Evolutionary conservation across 1,140 invertebrate species (phyloP).

Genomic region (Nautilus pompilius): DNA sequence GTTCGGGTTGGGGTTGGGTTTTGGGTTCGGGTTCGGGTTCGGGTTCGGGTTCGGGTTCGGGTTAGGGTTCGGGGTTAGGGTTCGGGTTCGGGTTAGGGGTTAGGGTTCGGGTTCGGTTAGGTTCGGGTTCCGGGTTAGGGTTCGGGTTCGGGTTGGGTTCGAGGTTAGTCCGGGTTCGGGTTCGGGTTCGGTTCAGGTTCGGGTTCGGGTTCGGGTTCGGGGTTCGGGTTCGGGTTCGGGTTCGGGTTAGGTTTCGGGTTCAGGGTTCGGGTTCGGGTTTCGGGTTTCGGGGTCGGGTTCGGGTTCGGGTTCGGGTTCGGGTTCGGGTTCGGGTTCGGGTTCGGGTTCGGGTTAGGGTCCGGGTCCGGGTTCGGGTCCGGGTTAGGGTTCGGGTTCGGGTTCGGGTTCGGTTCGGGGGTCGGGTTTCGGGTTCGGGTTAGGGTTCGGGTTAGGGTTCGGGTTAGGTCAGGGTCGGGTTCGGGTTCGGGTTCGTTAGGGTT

Average conservation of each 20-base stretch:
- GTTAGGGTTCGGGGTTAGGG: constrained; percentile 17
- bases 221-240: constrained; percentile 23
- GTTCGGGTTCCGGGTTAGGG: constrained; percentile 16
- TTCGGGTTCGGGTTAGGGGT: constrained; percentile 21
- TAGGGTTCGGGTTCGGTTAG: constrained; percentile 24
- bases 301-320: constrained; percentile 19
- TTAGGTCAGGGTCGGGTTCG: no score
- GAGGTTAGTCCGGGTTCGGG: constrained; percentile 15
- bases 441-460: constrained; percentile 19
- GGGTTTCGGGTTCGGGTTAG: constrained; percentile 4
- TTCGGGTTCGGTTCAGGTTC: constrained; percentile 17
- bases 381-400: constrained; percentile 10
- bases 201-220: constrained; percentile 18
- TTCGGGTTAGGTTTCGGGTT: constrained; percentile 25
- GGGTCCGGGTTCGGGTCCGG: constrained; percentile 14
- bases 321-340: constrained; percentile 6
- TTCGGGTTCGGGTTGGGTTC: constrained; percentile 18
- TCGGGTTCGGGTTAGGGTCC: constrained; percentile 6
- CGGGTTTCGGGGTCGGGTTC: constrained; percentile 13
- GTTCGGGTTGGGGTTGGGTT: constrained; percentile 7
- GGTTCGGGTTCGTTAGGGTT: background rate
- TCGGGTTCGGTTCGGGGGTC: background rate
- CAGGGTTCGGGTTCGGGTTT: constrained; percentile 20
- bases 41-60: constrained; percentile 12
- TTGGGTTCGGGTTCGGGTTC: constrained; percentile 11